These are phyloP conservation scores for Hemiprocne comata DNA, from an alignment of 2,113 vertebrate genomes.

Conservation along the genomic window DNA sequence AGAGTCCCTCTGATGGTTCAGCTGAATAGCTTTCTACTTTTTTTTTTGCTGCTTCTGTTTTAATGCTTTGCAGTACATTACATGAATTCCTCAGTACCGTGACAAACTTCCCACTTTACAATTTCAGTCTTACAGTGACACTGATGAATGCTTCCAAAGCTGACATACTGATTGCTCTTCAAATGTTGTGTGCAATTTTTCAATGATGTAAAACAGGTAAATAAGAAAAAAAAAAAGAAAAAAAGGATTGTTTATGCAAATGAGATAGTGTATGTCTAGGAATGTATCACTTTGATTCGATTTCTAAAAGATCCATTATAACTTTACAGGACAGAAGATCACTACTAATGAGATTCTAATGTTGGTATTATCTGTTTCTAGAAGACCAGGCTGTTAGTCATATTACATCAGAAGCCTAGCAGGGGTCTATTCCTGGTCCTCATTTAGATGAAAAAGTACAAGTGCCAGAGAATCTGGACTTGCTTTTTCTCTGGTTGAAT, in stretches of 20 bases:
- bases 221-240: neutral
- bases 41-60: neutral
- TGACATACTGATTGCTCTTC: slow-evolving; percentile 51
- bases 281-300: neutral
- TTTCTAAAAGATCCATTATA: neutral
- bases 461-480: neutral
- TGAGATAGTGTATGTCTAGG: neutral
- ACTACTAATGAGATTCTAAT: neutral
- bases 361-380: neutral
- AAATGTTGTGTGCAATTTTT: slow-evolving; percentile 59
- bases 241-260: neutral
- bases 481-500: neutral
- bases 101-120: slow-evolving; percentile 38
- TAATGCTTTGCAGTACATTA: neutral
- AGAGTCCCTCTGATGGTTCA: neutral
- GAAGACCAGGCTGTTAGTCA: neutral
- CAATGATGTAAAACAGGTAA: slow-evolving; percentile 48
- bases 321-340: neutral
- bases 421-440: neutral
- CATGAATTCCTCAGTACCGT: slow-evolving; percentile 8
- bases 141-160: slow-evolving; percentile 50
- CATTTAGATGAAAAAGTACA: neutral
- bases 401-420: neutral
- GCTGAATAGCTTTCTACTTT: neutral
- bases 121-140: slow-evolving; percentile 56